Conservation (phyloP, 1,140 invertebrate species). For the Euura lappo region DNA sequence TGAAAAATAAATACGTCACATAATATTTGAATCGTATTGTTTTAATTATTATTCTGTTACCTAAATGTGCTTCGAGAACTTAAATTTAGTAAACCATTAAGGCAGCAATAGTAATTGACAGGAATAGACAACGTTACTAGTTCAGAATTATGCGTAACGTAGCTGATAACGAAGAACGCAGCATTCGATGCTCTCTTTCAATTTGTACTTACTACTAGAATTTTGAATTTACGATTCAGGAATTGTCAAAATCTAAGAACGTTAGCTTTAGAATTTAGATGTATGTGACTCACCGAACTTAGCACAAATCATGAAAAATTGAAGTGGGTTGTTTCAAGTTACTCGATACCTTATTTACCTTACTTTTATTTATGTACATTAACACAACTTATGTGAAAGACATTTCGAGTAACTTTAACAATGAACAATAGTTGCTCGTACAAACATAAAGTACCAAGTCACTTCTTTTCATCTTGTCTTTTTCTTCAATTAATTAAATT, state of each 20-base stretch:
- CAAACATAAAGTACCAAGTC: background rate
- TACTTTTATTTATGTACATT: background rate
- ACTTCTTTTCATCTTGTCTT: too few relatives aligned
- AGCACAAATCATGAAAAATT: too few relatives aligned
- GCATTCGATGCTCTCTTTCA: background rate
- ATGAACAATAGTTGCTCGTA: background rate
- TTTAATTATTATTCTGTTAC: background rate
- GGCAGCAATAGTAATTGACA: conserved; percentile 8
- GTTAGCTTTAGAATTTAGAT: background rate
- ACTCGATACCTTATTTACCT: background rate
- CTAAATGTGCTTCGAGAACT: background rate
- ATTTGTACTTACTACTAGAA: background rate
- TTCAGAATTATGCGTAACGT: background rate
- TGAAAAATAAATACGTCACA: conserved; percentile 7
- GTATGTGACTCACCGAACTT: too few relatives aligned
- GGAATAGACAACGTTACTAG: background rate
- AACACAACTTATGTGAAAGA: background rate
- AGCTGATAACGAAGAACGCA: background rate
- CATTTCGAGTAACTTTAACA: background rate
- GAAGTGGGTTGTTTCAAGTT: background rate
- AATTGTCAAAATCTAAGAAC: background rate
- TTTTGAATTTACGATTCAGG: background rate
- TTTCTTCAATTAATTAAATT: too few relatives aligned
- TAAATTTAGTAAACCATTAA: conserved; percentile 6
- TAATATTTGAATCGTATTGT: background rate